Base-by-base conservation (phyloP, 1,140 invertebrate species). In the Potamilus streckersoni region DNA sequence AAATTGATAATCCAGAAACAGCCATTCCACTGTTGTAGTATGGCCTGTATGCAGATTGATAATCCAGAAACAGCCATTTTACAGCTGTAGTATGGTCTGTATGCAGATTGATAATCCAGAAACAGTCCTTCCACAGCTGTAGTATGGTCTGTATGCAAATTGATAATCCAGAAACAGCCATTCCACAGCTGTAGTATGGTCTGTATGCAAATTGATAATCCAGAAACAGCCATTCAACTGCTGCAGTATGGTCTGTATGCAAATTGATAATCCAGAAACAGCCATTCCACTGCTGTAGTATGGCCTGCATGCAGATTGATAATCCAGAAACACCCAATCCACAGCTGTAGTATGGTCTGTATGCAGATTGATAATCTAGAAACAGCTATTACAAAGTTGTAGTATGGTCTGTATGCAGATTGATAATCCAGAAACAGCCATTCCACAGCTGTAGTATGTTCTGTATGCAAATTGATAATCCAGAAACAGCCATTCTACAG, bases 401-500 rank as follows among this genome's bases (percentile, higher is more conserved):
- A 59, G 69, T 61, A 57, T 38, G 61, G 70, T 71, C 76, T 67
- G 64, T 73, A 69, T 19, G 65, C 71, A 15, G 71, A 78, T 67
- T 78, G 71, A 27, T 73, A 73, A 58, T 73, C 69, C 13, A 67
- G 76, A 2, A 78, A 49, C 17, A 76, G 74, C 74, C 0, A 71
- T 69, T 38, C 73, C 76, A 49, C 69, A 72, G 6, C 65, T 73
- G 49, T 73, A 59, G 69, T 61, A 57, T 38, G 61, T 63, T 71
- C 76, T 67, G 64, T 73, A 69, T 19, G 65, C 71, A 15, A 67
- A 78, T 67, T 78, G 71, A 27, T 73, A 73, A 58, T 73, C 69
- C 13, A 67, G 76, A 2, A 78, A 49, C 17, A 76, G 74, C 74
- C 0, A 71, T 69, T 38, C 73, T 71, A 49, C 69, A 72, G 6